Conservation (phyloP, 35 echinoderm and acorn worm species). For the Ophiothrix spiculata region DNA sequence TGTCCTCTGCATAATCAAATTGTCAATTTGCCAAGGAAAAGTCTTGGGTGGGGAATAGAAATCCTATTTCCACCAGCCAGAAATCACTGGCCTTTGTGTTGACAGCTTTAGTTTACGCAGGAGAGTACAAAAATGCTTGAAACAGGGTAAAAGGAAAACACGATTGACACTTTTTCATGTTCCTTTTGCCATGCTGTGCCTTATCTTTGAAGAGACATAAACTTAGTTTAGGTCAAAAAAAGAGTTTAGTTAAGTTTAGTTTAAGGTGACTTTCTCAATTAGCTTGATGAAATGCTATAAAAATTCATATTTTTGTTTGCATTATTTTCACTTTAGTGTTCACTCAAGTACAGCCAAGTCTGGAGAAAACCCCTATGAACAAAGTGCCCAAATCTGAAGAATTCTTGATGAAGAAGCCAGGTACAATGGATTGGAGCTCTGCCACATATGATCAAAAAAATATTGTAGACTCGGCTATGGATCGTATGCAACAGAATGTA, state of each 20-base stretch:
- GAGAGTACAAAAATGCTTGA: too few species aligned
- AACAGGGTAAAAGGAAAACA: too few species aligned
- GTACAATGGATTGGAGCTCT: constrained; percentile 73
- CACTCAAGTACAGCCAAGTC: constrained; percentile 86
- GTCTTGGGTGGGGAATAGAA: too few species aligned
- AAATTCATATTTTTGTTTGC: background rate
- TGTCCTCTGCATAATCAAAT: too few species aligned
- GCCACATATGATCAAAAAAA: background rate
- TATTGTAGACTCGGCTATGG: constrained; percentile 50
- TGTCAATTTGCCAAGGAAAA: too few species aligned
- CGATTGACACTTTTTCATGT: background rate
- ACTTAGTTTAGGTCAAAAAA: background rate
- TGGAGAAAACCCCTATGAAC: constrained; percentile 90
- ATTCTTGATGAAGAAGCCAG: constrained; percentile 83
- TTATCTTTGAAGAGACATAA: background rate
- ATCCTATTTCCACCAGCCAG: too few species aligned
- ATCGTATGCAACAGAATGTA: constrained; percentile 66
- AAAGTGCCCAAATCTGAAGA: constrained; percentile 48
- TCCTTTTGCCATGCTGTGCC: background rate
- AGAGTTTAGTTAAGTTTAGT: background rate
- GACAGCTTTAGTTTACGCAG: too few species aligned
- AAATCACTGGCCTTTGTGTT: too few species aligned
- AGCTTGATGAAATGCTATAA: background rate
- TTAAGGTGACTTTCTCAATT: background rate
- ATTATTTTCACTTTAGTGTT: constrained; percentile 58